Evolutionary conservation across 2,797 vertebrate genomes (phyloP), one percentile per base, ranked within the genome.

Genomic region (Megalops cyprinoides): DNA sequence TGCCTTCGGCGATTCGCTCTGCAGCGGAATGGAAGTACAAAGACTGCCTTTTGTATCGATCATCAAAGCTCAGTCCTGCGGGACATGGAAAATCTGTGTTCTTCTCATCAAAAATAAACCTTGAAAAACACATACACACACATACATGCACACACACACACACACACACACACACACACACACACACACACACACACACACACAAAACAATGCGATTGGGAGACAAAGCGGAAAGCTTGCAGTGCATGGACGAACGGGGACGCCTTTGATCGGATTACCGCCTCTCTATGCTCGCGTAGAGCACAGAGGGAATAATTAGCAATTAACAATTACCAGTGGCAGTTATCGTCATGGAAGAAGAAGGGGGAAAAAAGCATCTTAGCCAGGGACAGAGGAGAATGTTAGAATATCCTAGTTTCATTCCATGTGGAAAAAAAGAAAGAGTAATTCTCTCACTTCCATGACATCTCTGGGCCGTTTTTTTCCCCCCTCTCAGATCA

Each of bases 221-320:
- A 88, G 81, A 86, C 87, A 89, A 90, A 86, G 9, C 8, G 85
- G 83, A 86, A 89, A 90, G 83, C 86, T 14, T 60, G 31, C 67
- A 86, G 89, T 87, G 86, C 81, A 62, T 37, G 73, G 53, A 82
- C 55, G 85, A 90, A 87, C 65, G 42, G 87, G 86, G 85, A 84
- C 85, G 88, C 87, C 85, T 92, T 88, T 90, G 91, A 92, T 93
- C 88, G 86, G 89, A 91, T 94, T 92, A 92, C 90, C 86, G 82
- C 86, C 82, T 87, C 89, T 92, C 79, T 85, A 90, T 90, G 89
- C 90, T 85, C 84, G 49, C 86, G 87, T 85, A 87, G 65, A 65
- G 75, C 84, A 82, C 85, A 76, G 77, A 87, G 81, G 84, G 80
- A 91, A 89, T 91, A 93, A 94, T 95, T 92, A 93, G 90, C 90